Evolutionary conservation across 2,797 vertebrate species (phyloP), one percentile per base, ranked within the genome.

Genomic region (Orestias chungarensis): DNA sequence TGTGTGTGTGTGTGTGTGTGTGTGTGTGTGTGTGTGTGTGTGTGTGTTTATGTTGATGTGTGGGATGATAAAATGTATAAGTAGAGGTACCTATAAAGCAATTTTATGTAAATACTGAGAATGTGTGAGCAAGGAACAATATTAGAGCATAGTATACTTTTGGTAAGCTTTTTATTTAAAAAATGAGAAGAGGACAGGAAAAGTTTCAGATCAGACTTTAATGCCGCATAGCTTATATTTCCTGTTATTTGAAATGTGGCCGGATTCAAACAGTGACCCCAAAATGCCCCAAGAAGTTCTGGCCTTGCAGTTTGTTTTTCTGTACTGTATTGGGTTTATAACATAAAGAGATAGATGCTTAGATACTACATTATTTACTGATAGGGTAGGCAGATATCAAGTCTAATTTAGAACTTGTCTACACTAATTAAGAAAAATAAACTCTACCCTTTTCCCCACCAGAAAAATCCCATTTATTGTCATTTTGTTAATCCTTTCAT

Each of bases 1-100:
- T 18, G 59, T 27, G 73, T 69, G 66, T 79, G 43, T 79, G 54
- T 79, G 68, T 71, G 52, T 74, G 61, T 71, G 55, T 66, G 71
- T 66, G 61, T 40, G 64, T 54, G 47, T 17, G 2, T 49, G 57
- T 66, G 50, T 29, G 54, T n/a, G 44, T 11, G 4, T n/a, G 33
- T 38, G 3, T 55, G 66, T 76, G 68, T 72, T 74, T 66, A 57
- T 64, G 57, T 38, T 52, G 15, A 33, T 42, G 40, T 62, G 49
- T 29, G 65, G 50, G 23, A 31, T 23, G 6, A 27, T 68, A 42
- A 31, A 42, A 67, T 76, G 55, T 71, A 50, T 18, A 35, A 3
- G 10, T 40, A 12, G 50, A 68, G 54, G 17, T 29, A 54, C 42
- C 23, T 68, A 54, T 18, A 54, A 54, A 29, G 49, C 20, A 42